Conservation (phyloP, 2,113 vertebrate genomes). For the Cebus imitator region DNA sequence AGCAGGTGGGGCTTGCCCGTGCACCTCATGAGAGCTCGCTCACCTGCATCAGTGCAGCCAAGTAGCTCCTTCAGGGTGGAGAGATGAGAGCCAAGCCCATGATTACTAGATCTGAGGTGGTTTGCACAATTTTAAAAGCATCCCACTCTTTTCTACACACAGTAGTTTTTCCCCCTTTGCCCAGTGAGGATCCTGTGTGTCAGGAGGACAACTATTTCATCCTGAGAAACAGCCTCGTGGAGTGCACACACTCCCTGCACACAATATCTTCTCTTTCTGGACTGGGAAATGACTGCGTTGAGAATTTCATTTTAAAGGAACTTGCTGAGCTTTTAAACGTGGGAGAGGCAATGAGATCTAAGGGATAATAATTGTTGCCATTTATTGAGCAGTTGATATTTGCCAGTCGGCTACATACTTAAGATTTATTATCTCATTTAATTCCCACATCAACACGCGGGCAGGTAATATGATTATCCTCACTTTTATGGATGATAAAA, state of each 20-base stretch:
- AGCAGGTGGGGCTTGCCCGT: background rate
- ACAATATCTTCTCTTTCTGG: background rate
- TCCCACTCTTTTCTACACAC: background rate
- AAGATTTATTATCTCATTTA: background rate
- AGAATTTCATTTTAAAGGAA: background rate
- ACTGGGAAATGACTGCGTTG: background rate
- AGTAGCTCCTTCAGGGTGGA: background rate
- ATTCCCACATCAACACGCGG: background rate
- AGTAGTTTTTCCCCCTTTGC: background rate
- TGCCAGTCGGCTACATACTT: background rate
- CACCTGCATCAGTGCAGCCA: background rate
- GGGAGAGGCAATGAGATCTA: background rate
- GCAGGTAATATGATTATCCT: background rate
- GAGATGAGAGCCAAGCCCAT: background rate
- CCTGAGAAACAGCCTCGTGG: background rate
- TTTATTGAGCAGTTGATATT: background rate
- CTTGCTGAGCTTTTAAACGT: background rate
- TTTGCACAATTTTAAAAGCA: background rate
- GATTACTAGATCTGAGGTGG: background rate
- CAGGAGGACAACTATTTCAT: background rate
- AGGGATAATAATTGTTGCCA: background rate
- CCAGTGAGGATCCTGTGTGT: background rate
- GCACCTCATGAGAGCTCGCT: background rate
- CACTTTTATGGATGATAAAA: background rate
- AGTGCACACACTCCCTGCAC: background rate